These are phyloP conservation scores for Melanotaenia pygmaea DNA, from an alignment of 2,797 vertebrate genomes.

Conservation along the genomic window DNA sequence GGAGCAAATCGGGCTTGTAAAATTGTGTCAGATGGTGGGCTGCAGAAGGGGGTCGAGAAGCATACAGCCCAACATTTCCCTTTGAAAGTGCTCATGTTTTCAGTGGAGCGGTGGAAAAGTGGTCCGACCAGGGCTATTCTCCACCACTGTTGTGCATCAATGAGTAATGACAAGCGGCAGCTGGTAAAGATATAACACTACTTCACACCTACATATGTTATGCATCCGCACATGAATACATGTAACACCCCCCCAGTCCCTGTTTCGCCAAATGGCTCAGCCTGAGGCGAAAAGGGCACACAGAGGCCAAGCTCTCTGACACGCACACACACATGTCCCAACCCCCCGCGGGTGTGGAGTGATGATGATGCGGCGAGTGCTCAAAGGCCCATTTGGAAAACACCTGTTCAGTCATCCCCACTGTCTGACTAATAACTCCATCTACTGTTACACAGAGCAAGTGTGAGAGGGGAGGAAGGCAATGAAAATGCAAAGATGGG, in stretches of 20 bases:
- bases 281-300: conserved; percentile 73
- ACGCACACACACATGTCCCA: conserved; percentile 39
- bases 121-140: conserved; percentile 46
- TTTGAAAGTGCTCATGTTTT: conserved; percentile 54
- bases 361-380: conserved; percentile 63
- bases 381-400: conserved; percentile 84
- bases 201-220: conserved; percentile 78
- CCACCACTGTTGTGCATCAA: conserved; percentile 60
- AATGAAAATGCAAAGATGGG: conserved; percentile 30
- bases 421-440: conserved; percentile 81
- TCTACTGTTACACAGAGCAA: conserved; percentile 76
- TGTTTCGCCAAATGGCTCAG: conserved; percentile 76
- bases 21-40: conserved; percentile 8
- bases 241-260: conserved; percentile 19
- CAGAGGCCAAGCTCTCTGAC: conserved; percentile 70
- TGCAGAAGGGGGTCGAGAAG: conserved; percentile 31
- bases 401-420: conserved; percentile 82
- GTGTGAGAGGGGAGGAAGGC: conserved; percentile 29
- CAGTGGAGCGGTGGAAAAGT: conserved; percentile 26
- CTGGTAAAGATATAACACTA: conserved; percentile 71
- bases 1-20: conserved; percentile 41
- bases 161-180: conserved; percentile 78
- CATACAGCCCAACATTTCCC: conserved; percentile 55
- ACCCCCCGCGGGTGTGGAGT: conserved; percentile 24
- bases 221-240: conserved; percentile 42